phyloP scores from a whole-genome alignment of 2,113 vertebrate species.

The Apodemus speciosus region DNA sequence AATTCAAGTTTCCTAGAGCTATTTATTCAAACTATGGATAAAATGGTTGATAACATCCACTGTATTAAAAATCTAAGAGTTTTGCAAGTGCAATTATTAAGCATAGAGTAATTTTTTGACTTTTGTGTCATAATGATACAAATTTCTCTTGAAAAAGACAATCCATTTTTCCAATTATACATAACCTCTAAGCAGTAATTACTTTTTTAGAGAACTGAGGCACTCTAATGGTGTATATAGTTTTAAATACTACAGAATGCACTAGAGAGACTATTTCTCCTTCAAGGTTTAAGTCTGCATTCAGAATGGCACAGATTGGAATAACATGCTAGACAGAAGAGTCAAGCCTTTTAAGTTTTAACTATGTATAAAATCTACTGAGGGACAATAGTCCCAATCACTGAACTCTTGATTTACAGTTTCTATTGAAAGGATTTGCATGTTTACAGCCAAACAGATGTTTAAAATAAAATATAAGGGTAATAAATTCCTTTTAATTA shows the following conservation, averaged over 20 bases:
- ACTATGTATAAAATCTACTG: not conserved
- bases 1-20: not conserved
- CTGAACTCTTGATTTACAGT: not conserved
- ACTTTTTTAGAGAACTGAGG: not conserved
- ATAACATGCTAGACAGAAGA: not conserved
- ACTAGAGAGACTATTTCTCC: not conserved
- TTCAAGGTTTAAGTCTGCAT: not conserved
- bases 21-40: not conserved
- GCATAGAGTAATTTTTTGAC: not conserved
- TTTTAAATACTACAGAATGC: not conserved
- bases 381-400: not conserved
- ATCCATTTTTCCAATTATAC: not conserved
- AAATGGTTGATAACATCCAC: not conserved
- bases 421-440: not conserved
- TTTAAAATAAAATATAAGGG: conserved; percentile 6
- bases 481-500: not conserved
- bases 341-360: not conserved
- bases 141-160: not conserved
- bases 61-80: not conserved
- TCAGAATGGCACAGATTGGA: not conserved
- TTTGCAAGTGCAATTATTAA: not conserved
- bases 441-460: not conserved
- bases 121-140: not conserved
- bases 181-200: not conserved
- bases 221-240: not conserved